Base-by-base conservation (phyloP, 2,888 invertebrate genomes). In the Ernsta delagoae region DNA sequence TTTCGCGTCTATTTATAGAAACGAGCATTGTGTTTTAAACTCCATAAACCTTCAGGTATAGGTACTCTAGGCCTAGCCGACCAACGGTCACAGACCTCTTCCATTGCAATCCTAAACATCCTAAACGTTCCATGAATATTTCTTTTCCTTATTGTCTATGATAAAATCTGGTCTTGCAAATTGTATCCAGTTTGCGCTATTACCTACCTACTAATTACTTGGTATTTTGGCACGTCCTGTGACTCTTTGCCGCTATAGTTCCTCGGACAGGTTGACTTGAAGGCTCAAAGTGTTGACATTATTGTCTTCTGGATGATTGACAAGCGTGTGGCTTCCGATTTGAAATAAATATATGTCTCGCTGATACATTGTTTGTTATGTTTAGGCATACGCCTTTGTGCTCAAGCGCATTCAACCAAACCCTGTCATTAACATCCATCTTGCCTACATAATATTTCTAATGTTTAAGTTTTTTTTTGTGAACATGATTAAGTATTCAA, bases 291-390 rank as follows among this genome's bases (percentile, higher is more conserved):
- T 62, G 41, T 34, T 68, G 68, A 83, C 81, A 81, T 84, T 72
- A 70, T 80, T 77, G 79, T 75, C 72, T 73, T 70, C 54, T 61
- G 71, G 31, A 24, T 88, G 87, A 89, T 73, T 85, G 90, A 85
- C 89, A 89, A 70, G 77, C 89, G 82, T 89, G 75, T 71, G 70
- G 75, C 71, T 74, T 71, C 61, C 77, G 74, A 86, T 84, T 87
- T 70, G 75, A 75, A 78, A 72, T 73, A 77, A 68, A 79, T 76
- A 72, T 78, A 78, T 79, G 75, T 74, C 76, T 75, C 73, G 75
- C 71, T 71, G 77, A 77, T 77, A 80, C 16, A 50, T 50, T 50
- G 50, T 50, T 77, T 79, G 74, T 71, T 64, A 69, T 53, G 53
- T 24, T 53, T 24, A 24, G 53, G 62, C 80, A 77, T 81, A 79